These are phyloP conservation scores for Rhodeus uyekii DNA, from an alignment of 2,797 vertebrate species.

Conservation along the genomic window DNA sequence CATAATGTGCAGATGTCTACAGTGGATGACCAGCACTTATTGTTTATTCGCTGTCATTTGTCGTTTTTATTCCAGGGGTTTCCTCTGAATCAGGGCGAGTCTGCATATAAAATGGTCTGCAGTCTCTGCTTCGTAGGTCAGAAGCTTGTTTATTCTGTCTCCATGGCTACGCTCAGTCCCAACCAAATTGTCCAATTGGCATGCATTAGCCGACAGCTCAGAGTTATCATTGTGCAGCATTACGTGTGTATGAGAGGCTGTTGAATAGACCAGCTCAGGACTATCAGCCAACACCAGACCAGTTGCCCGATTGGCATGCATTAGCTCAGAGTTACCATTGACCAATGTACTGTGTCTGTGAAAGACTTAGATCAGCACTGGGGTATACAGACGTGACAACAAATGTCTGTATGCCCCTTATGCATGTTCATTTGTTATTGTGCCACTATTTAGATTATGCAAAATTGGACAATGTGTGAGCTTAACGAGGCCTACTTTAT, in stretches of 20 bases:
- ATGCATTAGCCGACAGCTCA: constrained; percentile 67
- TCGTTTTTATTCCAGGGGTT: constrained; percentile 99
- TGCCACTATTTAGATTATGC: too few species aligned
- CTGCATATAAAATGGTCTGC: constrained; percentile 99
- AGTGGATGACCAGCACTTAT: constrained; percentile 93
- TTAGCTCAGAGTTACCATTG: constrained; percentile 48
- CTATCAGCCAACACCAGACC: constrained; percentile 85
- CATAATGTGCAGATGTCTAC: constrained; percentile 62
- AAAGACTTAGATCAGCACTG: constrained; percentile 28
- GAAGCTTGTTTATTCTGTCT: constrained; percentile 99
- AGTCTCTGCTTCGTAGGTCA: constrained; percentile 99
- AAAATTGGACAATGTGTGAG: not conserved
- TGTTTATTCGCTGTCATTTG: constrained; percentile 98
- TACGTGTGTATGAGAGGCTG: constrained; percentile 40
- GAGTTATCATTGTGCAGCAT: constrained; percentile 43
- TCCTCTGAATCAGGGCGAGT: constrained; percentile 99
- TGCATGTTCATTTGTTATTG: constrained; percentile 53
- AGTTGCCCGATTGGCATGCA: constrained; percentile 85
- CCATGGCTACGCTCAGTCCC: constrained; percentile 99
- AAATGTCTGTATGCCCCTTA: constrained; percentile 50
- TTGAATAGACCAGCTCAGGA: constrained; percentile 43
- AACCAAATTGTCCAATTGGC: constrained; percentile 85
- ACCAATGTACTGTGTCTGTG: constrained; percentile 16
- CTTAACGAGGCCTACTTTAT: not conserved
- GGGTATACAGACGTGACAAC: constrained; percentile 38